Conservation (phyloP, 2,888 invertebrate species). For the Pristionchus mayeri region DNA sequence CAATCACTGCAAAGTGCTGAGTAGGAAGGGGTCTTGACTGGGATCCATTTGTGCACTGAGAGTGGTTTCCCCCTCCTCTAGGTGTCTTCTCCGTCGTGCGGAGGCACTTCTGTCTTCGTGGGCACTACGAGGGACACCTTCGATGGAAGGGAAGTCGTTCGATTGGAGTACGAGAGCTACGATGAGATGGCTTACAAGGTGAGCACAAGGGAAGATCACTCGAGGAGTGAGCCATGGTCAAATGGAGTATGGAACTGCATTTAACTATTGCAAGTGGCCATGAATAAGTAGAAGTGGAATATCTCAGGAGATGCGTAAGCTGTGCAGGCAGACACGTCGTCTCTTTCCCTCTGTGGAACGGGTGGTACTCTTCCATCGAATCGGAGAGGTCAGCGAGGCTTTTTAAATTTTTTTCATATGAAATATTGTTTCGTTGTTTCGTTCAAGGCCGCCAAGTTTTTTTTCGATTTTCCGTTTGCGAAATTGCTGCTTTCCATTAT, state of each 20-base stretch:
- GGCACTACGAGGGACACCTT: conserved; percentile 70
- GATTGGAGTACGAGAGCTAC: conserved; percentile 72
- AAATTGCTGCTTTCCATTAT: too few species aligned
- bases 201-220: neutral
- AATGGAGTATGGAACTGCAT: neutral
- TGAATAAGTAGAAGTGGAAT: neutral
- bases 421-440: too few species aligned
- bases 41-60: too few species aligned
- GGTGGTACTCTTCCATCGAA: conserved; percentile 69
- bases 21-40: too few species aligned
- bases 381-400: conserved; percentile 52
- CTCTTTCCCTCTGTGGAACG: conserved; percentile 59
- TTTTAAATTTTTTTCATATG: neutral
- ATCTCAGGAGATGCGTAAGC: conserved; percentile 58
- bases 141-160: conserved; percentile 62
- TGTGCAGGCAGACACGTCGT: conserved; percentile 59
- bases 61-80: too few species aligned
- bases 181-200: conserved; percentile 71
- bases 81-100: conserved; percentile 64
- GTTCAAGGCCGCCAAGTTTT: too few species aligned
- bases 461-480: too few species aligned
- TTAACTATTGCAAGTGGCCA: neutral
- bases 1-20: too few species aligned
- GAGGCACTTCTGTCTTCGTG: conserved; percentile 71
- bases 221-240: neutral